Evolutionary conservation across 2,113 vertebrate genomes (phyloP), one percentile per base, ranked within the genome.

Genomic region (Paedocypris sp.): DNA sequence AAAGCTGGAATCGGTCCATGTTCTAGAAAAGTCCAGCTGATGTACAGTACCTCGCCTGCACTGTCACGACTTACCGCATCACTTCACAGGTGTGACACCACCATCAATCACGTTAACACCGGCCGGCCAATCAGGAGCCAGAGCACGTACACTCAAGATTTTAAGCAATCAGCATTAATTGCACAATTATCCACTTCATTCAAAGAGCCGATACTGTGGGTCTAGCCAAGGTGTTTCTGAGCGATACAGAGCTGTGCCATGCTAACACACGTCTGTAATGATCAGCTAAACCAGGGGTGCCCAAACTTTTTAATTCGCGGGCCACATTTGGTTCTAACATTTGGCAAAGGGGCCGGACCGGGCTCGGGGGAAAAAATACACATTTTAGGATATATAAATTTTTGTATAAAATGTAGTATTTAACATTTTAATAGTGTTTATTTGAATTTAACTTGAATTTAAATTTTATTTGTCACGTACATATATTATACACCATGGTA

Each of bases 171-270:
- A 70, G 47, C 67, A 68, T 58, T 70, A 72, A 69, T 73, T 68
- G 61, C 38, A 64, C 59, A 68, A 74, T 74, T 76, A 74, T 67
- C 66, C 57, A 68, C 62, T 69, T 68, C 68, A 74, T 74, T 72
- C 74, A 73, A 71, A 74, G 52, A 65, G 52, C 23, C 38, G 57
- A 68, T 67, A 61, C 47, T 41, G 39, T 62, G 62, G 48, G 45
- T 66, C 25, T 9, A 52, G 62, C 68, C 70, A 72, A 68, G 65
- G 62, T 64, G 66, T 58, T 60, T 60, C 32, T 23, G 56, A 22
- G 48, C 47, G 65, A 72, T 60, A 68, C 5, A 42, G 35, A 26
- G 46, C 52, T 41, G 53, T 19, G 6, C 12, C 22, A 39, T 26
- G 11, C 19, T 31, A 12, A 45, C 45, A 35, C n/a, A 39, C 22